A percentile compares a stretch with the other conserved stretches of the same genome.
Conservation (phyloP, 2,888 invertebrate species). For the Colostygia pectinataria region DNA sequence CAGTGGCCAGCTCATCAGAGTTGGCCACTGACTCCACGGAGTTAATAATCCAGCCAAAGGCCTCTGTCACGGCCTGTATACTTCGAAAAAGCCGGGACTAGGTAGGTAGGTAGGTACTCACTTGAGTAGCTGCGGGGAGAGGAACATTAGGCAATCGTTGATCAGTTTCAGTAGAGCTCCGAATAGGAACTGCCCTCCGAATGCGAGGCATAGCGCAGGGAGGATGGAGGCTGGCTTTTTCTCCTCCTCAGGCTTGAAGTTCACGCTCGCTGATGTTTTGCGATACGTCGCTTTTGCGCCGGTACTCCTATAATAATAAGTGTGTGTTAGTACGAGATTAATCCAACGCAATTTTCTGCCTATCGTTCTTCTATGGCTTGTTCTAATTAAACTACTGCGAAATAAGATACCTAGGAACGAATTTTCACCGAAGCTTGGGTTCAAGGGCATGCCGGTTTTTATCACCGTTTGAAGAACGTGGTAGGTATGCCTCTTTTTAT, state of each 20-base stretch:
- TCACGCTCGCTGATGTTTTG: constrained; percentile 87
- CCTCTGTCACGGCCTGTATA: no score
- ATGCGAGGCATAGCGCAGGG: constrained; percentile 92
- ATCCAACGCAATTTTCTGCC: no score
- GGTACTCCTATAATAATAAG: constrained; percentile 48
- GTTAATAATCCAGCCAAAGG: no score
- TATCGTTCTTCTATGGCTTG: no score
- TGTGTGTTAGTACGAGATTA: neutral
- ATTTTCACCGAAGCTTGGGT: neutral
- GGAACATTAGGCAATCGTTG: constrained; percentile 93
- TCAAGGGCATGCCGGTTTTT: neutral
- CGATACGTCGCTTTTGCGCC: constrained; percentile 85
- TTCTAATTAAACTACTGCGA: no score
- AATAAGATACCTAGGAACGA: no score
- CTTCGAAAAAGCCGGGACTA: no score
- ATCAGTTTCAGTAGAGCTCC: constrained; percentile 92
- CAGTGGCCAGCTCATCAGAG: no score
- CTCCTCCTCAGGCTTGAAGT: constrained; percentile 86
- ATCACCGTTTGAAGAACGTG: neutral
- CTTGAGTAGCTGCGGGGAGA: constrained; percentile 95
- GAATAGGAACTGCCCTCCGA: constrained; percentile 93
- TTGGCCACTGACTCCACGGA: no score
- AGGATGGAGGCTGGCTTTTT: constrained; percentile 91
- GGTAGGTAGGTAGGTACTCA: constrained; percentile 61
- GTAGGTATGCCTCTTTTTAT: no score